Evolutionary conservation across 1,140 invertebrate species (phyloP).

Genomic region (Diabrotica undecimpunctata): DNA sequence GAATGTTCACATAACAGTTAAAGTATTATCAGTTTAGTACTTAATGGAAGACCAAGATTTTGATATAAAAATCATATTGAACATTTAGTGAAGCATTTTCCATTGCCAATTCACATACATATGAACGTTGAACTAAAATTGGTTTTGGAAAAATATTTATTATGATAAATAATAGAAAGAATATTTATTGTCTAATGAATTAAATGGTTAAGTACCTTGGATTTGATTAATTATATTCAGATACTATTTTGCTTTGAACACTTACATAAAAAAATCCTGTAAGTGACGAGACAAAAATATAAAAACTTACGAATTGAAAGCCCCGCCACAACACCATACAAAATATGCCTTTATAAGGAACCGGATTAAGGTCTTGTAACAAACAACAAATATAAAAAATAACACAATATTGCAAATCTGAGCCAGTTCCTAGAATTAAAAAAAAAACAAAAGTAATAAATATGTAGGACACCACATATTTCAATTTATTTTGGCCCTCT

Average conservation of each 20-base stretch:
- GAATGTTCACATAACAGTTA: not conserved
- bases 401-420: slow-evolving; percentile 1
- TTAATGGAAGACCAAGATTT: not conserved
- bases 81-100: not conserved
- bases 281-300: slow-evolving; percentile 1
- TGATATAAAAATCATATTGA: not conserved
- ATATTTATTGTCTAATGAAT: not conserved
- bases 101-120: not conserved
- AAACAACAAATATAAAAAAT: not conserved
- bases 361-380: slow-evolving; percentile 4
- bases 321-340: slow-evolving; percentile 8
- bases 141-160: too few relatives aligned
- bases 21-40: not conserved
- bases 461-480: too few relatives aligned
- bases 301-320: not conserved
- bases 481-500: too few relatives aligned
- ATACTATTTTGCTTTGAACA: not conserved
- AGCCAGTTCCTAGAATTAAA: not conserved
- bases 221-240: not conserved
- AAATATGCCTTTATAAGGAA: slow-evolving; percentile 6
- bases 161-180: not conserved
- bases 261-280: not conserved
- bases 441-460: too few relatives aligned
- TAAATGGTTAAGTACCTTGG: not conserved
- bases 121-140: not conserved